These are phyloP conservation scores for Myotis myotis DNA, from an alignment of 2,797 vertebrate genomes.

Conservation along the genomic window DNA sequence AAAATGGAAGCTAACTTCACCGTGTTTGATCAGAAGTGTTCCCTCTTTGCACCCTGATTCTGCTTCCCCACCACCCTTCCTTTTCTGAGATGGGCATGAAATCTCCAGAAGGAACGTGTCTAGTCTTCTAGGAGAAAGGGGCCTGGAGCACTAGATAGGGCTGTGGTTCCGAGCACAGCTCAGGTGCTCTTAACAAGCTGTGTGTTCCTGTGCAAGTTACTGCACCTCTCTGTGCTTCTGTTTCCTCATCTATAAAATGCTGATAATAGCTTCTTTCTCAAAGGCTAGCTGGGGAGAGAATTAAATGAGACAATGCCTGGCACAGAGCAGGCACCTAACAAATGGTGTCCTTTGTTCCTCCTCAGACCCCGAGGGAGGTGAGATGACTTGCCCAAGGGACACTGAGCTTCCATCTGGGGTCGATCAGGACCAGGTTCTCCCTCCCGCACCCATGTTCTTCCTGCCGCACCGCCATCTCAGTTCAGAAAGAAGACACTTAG, in stretches of 20 bases:
- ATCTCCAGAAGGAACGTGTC: background rate
- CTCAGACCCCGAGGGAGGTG: background rate
- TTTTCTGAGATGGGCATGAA: background rate
- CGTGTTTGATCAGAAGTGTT: background rate
- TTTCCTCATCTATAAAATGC: background rate
- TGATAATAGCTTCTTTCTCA: background rate
- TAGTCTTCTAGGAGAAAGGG: background rate
- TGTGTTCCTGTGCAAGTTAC: background rate
- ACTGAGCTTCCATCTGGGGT: background rate
- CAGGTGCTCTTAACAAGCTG: background rate
- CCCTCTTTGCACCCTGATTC: background rate
- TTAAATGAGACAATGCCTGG: background rate
- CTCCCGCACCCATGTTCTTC: background rate
- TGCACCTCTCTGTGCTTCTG: slow-evolving; percentile 12
- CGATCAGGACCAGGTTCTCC: background rate
- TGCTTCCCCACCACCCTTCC: background rate
- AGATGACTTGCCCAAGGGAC: background rate
- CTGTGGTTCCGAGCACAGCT: background rate
- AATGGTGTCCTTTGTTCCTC: background rate
- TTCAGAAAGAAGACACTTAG: background rate
- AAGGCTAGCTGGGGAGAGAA: background rate
- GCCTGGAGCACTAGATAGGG: background rate
- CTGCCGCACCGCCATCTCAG: background rate
- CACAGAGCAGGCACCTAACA: background rate
- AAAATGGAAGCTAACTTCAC: background rate